Percentiles rank a stretch among this genome's conserved stretches.
phyloP scores from a whole-genome alignment of 2,113 vertebrate genomes.

The Tenrec ecaudatus region DNA sequence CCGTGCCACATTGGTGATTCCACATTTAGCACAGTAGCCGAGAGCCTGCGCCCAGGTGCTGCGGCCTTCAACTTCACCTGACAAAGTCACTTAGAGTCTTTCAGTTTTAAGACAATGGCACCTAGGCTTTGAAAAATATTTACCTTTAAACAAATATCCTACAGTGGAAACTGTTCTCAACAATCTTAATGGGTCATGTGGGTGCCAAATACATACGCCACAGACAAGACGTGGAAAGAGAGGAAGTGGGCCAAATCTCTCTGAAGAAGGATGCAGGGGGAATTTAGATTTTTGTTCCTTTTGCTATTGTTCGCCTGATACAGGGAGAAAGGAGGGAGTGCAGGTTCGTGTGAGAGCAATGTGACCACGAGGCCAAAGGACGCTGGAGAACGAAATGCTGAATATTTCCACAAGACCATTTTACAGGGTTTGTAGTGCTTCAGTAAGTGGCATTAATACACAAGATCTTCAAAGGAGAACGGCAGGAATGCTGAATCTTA shows the following conservation, averaged over 20 bases:
- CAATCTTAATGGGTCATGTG: neutral
- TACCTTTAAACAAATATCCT: neutral
- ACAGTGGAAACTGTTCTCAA: neutral
- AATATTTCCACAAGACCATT: neutral
- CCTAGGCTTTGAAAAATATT: neutral
- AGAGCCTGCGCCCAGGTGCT: too few species aligned
- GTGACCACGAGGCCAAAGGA: neutral
- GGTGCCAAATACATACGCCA: neutral
- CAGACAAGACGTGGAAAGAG: neutral
- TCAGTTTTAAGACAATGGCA: neutral
- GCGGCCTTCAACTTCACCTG: neutral
- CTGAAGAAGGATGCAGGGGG: neutral
- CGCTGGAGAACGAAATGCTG: neutral
- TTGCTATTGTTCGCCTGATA: neutral
- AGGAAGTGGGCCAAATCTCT: neutral
- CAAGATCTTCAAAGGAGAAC: neutral
- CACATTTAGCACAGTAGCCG: neutral
- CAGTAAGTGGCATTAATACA: neutral
- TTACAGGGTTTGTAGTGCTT: neutral
- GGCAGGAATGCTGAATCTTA: neutral
- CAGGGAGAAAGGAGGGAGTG: conserved; percentile 10
- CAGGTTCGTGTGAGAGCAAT: neutral
- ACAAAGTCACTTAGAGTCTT: neutral
- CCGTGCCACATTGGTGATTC: neutral
- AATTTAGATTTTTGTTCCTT: neutral